Conservation (phyloP, 1,140 invertebrate species). For the Drosophila pseudoobscura region DNA sequence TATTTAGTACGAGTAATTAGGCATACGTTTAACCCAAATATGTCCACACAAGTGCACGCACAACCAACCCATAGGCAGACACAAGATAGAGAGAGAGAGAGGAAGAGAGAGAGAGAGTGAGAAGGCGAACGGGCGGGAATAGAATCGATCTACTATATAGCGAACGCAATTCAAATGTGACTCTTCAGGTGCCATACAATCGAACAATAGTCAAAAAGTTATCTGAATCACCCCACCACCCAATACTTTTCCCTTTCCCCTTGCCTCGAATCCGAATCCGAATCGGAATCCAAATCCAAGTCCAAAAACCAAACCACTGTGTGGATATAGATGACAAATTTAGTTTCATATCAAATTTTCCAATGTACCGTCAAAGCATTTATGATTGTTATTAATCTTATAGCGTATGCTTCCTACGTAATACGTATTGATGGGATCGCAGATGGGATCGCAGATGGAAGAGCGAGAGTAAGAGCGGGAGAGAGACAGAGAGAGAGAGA, state of each 20-base stretch:
- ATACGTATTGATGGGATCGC: slow-evolving; percentile 19
- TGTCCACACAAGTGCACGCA: slow-evolving; percentile 46
- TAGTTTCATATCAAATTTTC: slow-evolving; percentile 74
- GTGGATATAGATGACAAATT: slow-evolving; percentile 55
- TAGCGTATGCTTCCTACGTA: slow-evolving; percentile 60
- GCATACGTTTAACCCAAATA: slow-evolving; percentile 35
- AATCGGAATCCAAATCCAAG: slow-evolving; percentile 7
- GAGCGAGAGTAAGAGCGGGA: too few species aligned
- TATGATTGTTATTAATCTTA: slow-evolving; percentile 77
- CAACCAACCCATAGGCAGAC: not conserved
- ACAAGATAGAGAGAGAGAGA: slow-evolving; percentile 6
- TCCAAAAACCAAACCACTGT: slow-evolving; percentile 14
- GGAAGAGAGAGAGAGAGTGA: too few species aligned
- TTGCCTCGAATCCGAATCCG: not conserved
- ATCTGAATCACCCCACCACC: slow-evolving; percentile 4
- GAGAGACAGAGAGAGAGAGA: too few species aligned
- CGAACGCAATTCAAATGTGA: slow-evolving; percentile 60
- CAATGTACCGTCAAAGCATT: slow-evolving; percentile 81
- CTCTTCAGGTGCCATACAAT: slow-evolving; percentile 73
- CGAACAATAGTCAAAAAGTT: slow-evolving; percentile 58
- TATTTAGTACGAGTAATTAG: slow-evolving; percentile 61
- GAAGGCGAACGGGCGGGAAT: not conserved
- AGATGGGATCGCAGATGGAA: not conserved
- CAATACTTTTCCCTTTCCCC: not conserved
- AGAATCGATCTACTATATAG: slow-evolving; percentile 14